Evolutionary conservation across 2,797 vertebrate genomes (phyloP).

Genomic region (Crenichthys baileyi): DNA sequence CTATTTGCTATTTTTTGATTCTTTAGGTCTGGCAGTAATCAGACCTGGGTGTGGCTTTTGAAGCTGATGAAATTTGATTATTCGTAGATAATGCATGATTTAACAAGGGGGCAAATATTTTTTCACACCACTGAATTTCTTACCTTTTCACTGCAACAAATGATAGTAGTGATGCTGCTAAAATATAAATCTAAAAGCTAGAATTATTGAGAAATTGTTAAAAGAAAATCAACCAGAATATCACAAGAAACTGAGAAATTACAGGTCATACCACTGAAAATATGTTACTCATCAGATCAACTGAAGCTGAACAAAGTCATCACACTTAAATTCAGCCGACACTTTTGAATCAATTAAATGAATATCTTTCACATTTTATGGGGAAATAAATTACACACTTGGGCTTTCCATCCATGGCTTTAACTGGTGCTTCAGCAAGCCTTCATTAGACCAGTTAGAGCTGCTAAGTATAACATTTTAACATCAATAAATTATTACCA

Average conservation of each 20-base stretch:
- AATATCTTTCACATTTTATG: background rate
- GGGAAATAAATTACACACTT: background rate
- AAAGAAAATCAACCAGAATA: background rate
- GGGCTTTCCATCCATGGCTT: background rate
- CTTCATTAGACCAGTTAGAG: slow-evolving; percentile 23
- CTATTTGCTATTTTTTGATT: background rate
- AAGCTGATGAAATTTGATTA: background rate
- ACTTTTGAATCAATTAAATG: slow-evolving; percentile 1
- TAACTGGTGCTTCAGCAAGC: slow-evolving; percentile 7
- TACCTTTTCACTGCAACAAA: background rate
- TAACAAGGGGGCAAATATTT: background rate
- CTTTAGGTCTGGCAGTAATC: background rate
- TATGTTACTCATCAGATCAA: background rate
- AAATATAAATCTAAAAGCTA: background rate
- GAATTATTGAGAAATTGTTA: background rate
- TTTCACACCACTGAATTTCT: background rate
- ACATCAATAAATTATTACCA: slow-evolving; percentile 33
- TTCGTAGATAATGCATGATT: background rate
- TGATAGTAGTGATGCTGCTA: background rate
- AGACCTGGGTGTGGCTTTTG: too few relatives aligned
- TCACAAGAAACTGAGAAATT: background rate
- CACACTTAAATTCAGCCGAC: background rate
- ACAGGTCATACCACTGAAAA: too few relatives aligned
- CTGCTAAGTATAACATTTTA: slow-evolving; percentile 22
- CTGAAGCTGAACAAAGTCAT: background rate